Conservation (phyloP, 2,888 invertebrate genomes). For the Lepidocyrtoides sp. region DNA sequence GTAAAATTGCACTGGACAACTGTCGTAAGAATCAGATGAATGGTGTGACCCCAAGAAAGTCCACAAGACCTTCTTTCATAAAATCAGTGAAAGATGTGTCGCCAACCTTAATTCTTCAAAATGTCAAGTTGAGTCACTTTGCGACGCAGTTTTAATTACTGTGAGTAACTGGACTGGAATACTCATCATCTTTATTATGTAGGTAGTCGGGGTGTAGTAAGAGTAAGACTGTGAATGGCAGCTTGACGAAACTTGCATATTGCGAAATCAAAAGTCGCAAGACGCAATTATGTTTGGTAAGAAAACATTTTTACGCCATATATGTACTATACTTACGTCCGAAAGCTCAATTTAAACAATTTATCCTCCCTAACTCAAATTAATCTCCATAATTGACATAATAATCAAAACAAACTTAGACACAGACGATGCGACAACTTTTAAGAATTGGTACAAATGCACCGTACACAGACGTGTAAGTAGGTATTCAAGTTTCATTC, state of each 20-base stretch:
- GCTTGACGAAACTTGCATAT: background rate
- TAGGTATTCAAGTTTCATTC: background rate
- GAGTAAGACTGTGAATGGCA: background rate
- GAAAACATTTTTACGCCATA: no score
- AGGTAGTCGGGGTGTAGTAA: background rate
- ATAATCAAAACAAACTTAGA: background rate
- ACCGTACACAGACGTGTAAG: background rate
- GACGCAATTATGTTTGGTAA: no score
- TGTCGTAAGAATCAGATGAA: background rate
- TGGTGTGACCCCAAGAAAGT: background rate
- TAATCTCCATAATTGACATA: background rate
- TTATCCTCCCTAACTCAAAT: background rate
- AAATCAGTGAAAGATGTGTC: background rate
- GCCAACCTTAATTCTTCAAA: constrained; percentile 49
- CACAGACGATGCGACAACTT: background rate
- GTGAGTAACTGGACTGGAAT: background rate
- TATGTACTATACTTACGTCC: no score
- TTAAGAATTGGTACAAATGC: background rate
- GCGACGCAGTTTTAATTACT: constrained; percentile 56
- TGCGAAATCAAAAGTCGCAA: background rate
- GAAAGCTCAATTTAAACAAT: no score
- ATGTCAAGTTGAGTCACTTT: constrained; percentile 53
- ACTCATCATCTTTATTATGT: background rate
- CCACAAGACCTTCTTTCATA: constrained; percentile 2
- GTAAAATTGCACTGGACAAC: background rate